Conservation (phyloP, 2,797 vertebrate genomes). For the Chaenodraco wilsoni region DNA sequence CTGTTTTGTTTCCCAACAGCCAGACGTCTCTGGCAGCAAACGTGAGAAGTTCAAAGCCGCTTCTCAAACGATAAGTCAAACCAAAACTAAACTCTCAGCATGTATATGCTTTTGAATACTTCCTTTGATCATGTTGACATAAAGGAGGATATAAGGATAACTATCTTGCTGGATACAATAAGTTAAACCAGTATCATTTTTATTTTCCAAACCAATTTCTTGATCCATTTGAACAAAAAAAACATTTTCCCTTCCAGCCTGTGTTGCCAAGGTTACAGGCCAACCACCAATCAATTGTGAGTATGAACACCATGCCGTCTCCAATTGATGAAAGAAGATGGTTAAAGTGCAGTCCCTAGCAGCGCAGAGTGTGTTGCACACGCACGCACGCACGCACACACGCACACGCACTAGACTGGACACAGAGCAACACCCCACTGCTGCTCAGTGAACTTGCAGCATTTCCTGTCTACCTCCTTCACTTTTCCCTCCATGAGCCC, state of each 20-base stretch:
- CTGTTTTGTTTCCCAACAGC: constrained; percentile 21
- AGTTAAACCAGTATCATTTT: no score
- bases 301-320: constrained; percentile 52
- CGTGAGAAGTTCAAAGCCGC: constrained; percentile 46
- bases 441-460: constrained; percentile 39
- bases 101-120: constrained; percentile 15
- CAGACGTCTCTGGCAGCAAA: constrained; percentile 39
- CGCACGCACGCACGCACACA: neutral
- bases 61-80: constrained; percentile 11
- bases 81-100: neutral
- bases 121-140: constrained; percentile 42
- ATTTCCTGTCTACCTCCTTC: constrained; percentile 34
- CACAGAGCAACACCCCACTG: constrained; percentile 22
- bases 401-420: constrained; percentile 20
- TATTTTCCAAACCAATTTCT: constrained; percentile 2
- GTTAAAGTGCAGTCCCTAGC: constrained; percentile 50
- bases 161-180: constrained; percentile 13
- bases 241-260: constrained; percentile 20
- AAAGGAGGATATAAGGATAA: constrained; percentile 43
- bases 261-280: constrained; percentile 78
- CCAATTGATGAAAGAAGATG: constrained; percentile 44
- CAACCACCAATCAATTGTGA: constrained; percentile 66
- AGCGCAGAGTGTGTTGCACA: constrained; percentile 10
- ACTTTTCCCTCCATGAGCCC: constrained; percentile 29
- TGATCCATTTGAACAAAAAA: constrained; percentile 28